A percentile compares a stretch with the other conserved stretches of the same genome.
phyloP scores from a whole-genome alignment of 2,888 invertebrate species.

The Timema cristinae region DNA sequence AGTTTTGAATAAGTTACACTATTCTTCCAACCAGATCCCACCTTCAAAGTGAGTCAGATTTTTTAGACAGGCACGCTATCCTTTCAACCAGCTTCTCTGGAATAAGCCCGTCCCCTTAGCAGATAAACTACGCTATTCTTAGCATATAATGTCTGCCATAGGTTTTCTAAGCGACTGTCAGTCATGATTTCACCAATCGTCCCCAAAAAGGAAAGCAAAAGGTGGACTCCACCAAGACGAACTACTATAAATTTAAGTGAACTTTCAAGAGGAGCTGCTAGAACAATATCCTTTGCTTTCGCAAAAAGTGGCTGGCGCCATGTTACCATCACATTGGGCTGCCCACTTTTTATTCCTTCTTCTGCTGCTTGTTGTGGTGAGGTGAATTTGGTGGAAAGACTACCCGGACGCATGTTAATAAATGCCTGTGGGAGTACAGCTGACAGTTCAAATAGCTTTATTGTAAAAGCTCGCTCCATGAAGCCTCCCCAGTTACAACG shows the following conservation, averaged over 20 bases:
- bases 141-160: conserved; percentile 8
- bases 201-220: not conserved
- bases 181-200: not conserved
- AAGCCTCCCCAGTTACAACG: conserved; percentile 1
- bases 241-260: not conserved
- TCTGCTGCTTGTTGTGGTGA: conserved; percentile 12
- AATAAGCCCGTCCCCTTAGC: conserved; percentile 4
- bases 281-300: not conserved
- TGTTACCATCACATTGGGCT: conserved; percentile 11
- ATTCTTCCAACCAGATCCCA: too few species aligned
- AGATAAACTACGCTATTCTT: conserved; percentile 1
- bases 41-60: too few species aligned
- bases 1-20: too few species aligned
- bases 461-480: not conserved
- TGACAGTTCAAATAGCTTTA: not conserved
- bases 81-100: too few species aligned
- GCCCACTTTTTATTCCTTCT: not conserved
- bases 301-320: conserved; percentile 11
- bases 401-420: conserved; percentile 3
- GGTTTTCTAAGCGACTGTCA: conserved; percentile 6
- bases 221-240: not conserved
- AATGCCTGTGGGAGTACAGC: not conserved
- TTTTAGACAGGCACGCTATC: too few species aligned
- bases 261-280: not conserved
- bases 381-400: not conserved